Evolutionary conservation across 2,797 vertebrate species (phyloP).

Genomic region (Chelon labrosus): DNA sequence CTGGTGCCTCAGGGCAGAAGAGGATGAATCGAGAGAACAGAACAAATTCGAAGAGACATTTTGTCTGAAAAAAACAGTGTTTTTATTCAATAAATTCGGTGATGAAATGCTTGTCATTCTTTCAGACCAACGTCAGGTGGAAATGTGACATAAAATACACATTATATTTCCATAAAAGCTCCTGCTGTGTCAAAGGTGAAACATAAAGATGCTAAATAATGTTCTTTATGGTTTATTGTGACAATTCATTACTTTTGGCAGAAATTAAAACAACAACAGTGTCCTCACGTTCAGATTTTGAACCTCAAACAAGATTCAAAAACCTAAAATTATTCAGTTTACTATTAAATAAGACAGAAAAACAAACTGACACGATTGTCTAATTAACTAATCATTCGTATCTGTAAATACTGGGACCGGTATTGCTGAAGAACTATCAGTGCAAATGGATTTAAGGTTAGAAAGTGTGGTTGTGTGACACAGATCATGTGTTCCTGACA

Average conservation of each 20-base stretch:
- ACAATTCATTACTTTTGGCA: no score
- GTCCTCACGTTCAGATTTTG: no score
- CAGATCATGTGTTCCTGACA: constrained; percentile 5
- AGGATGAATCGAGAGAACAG: neutral
- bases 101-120: neutral
- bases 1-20: neutral
- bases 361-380: neutral
- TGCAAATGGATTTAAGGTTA: constrained; percentile 12
- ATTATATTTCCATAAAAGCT: constrained; percentile 1
- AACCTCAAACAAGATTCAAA: neutral
- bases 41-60: neutral
- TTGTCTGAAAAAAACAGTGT: neutral
- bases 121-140: neutral
- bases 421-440: neutral
- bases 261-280: no score
- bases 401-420: neutral
- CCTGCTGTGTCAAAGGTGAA: neutral
- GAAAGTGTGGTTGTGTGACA: neutral
- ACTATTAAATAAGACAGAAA: neutral
- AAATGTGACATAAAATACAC: constrained; percentile 5
- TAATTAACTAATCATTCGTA: neutral
- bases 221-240: neutral
- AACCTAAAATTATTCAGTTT: neutral
- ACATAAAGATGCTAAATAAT: neutral
- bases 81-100: constrained; percentile 51